Percentiles rank a stretch among this genome's conserved stretches.
Evolutionary conservation across 2,888 invertebrate genomes (phyloP).

Genomic region (Chloromyia formosa): DNA sequence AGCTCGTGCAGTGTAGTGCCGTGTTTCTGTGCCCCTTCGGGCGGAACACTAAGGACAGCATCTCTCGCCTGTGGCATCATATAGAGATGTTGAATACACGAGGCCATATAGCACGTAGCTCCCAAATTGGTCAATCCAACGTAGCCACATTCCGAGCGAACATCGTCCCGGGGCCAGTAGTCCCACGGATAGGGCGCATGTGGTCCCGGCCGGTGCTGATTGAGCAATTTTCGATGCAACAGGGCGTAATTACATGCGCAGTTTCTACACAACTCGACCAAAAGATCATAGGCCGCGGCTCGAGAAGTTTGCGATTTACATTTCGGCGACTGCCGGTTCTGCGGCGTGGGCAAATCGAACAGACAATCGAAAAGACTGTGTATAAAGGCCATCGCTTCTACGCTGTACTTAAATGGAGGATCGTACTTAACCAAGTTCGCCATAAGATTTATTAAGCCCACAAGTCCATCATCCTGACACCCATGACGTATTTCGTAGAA

Average conservation of each 20-base stretch:
- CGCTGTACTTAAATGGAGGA: conserved; percentile 83
- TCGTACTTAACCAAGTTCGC: conserved; percentile 91
- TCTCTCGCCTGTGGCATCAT: conserved; percentile 96
- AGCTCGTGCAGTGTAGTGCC: conserved; percentile 84
- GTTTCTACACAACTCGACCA: conserved; percentile 87
- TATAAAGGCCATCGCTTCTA: conserved; percentile 71
- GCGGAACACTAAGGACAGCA: conserved; percentile 82
- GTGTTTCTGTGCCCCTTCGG: conserved; percentile 78
- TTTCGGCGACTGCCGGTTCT: conserved; percentile 86
- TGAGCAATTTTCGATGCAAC: conserved; percentile 82
- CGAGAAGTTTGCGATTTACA: conserved; percentile 91
- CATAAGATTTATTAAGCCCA: conserved; percentile 85
- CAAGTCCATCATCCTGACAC: conserved; percentile 90
- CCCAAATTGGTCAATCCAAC: conserved; percentile 94
- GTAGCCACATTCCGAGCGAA: conserved; percentile 92
- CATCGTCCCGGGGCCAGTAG: conserved; percentile 97
- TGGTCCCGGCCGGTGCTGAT: conserved; percentile 86
- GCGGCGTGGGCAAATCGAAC: conserved; percentile 89
- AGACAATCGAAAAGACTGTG: conserved; percentile 83
- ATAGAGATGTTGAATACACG: conserved; percentile 95
- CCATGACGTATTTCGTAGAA: conserved; percentile 83
- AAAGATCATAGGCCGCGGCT: conserved; percentile 88
- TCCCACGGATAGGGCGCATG: conserved; percentile 94
- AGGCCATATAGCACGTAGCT: conserved; percentile 97
- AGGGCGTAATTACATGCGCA: conserved; percentile 86